Evolutionary conservation across 2,797 vertebrate species (phyloP).

Genomic region (Iguana delicatissima): DNA sequence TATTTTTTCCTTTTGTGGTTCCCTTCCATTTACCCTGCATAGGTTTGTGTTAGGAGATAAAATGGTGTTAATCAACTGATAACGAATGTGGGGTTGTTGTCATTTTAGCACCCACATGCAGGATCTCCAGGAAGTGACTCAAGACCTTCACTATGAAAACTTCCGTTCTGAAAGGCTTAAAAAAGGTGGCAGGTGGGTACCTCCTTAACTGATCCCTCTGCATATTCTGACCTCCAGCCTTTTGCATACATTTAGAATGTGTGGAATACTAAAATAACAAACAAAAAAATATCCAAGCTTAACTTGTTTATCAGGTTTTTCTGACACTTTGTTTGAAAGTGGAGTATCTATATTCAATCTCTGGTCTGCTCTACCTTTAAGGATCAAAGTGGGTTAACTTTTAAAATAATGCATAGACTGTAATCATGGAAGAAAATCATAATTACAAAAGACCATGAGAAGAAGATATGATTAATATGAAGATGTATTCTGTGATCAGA

Average conservation of each 20-base stretch:
- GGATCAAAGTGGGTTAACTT: not conserved
- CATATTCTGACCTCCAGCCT: slow-evolving; percentile 20
- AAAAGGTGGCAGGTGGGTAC: slow-evolving; percentile 92
- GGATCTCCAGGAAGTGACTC: slow-evolving; percentile 98
- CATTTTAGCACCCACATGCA: slow-evolving; percentile 95
- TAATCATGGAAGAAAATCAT: not conserved
- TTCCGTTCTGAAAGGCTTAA: slow-evolving; percentile 99
- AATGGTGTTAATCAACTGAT: not conserved
- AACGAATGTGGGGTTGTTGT: slow-evolving; percentile 26
- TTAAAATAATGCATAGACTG: not conserved
- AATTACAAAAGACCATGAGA: not conserved
- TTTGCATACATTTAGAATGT: not conserved
- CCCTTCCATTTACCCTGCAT: no score
- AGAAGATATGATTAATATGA: not conserved
- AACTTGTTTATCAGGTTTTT: not conserved
- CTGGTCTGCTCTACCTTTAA: no score
- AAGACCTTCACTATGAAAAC: slow-evolving; percentile 99
- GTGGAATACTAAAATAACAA: not conserved
- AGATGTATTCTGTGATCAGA: not conserved
- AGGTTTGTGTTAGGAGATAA: not conserved
- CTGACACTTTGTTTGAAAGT: not conserved
- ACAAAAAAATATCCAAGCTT: not conserved
- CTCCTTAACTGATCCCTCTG: slow-evolving; percentile 67
- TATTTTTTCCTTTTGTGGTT: not conserved
- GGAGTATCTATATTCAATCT: no score